Base-by-base conservation (phyloP, 2,113 vertebrate species). In the Upupa epops region DNA sequence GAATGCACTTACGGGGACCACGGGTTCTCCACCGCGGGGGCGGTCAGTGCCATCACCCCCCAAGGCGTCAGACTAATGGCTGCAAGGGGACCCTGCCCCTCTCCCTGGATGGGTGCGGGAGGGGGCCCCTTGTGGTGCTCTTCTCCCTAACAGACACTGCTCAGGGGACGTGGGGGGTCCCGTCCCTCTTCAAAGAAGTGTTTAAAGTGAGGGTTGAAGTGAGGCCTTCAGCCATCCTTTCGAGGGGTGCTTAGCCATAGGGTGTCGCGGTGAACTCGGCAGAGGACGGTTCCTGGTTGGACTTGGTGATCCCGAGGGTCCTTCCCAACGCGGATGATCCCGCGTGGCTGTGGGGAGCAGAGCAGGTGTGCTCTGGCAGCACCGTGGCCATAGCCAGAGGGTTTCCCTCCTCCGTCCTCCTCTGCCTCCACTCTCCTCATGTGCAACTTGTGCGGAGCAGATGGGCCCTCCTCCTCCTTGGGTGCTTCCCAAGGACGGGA, bases 351-450 rank as follows among this genome's bases (percentile, higher is more conserved):
- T 0, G 1, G 19, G n/a, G 45, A 31, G 52, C 13, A 11, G 1
- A 31, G n/a, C 16, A 19, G 19, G 7, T 3, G 2, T 37, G 28
- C 45, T 28, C 24, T 17, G 24, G 22, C 19, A 6, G 31, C 9
- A 17, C 48, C 8, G 1, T 3, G n/a, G 28, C 18, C 6, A 1
- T 20, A 7, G 36, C 17, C 1, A 1, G 8, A 4, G 0, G 1
- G 13, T 16, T 34, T 28, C 34, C 36, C 6, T 45, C 16, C 31
- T 20, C 25, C 8, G 6, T 6, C 52, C 17, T 65, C 17, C n/a
- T 45, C 46, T 18, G 17, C 49, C 34, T 26, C 32, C 22, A 7
- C 19, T 21, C 5, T 0, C 25, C 24, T 61, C 5, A 7, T 2
- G 3, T 3, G 20, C 8, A 19, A 11, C 20, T 32, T 26, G 37